Percentiles rank a stretch among this genome's conserved stretches.
These are phyloP conservation scores for Drosophila bunnanda DNA, from an alignment of 2,888 invertebrate species.

Conservation along the genomic window DNA sequence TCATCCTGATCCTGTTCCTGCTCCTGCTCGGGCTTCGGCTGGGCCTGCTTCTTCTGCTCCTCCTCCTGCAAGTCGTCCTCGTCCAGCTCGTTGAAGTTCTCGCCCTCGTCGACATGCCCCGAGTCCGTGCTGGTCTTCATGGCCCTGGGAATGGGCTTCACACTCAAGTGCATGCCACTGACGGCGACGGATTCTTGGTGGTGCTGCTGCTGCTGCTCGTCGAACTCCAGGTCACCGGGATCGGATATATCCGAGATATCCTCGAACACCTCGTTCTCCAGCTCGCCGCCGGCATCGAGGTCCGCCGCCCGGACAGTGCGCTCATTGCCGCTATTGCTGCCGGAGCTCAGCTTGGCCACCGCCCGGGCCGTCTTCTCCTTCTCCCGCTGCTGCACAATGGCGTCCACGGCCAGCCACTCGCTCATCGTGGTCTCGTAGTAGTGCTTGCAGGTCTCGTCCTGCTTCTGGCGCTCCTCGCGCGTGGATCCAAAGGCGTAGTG, in stretches of 20 bases:
- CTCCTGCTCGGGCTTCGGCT: slow-evolving; percentile 74
- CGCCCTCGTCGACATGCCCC: slow-evolving; percentile 84
- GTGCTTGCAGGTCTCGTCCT: slow-evolving; percentile 89
- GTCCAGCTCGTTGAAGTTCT: slow-evolving; percentile 83
- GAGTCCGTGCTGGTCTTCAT: slow-evolving; percentile 85
- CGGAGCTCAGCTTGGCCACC: slow-evolving; percentile 92
- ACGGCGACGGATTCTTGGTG: background rate
- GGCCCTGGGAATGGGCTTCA: slow-evolving; percentile 81
- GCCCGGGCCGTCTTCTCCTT: slow-evolving; percentile 93
- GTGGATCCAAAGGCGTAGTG: slow-evolving; percentile 92
- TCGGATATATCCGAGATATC: slow-evolving; percentile 86
- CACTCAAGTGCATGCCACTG: slow-evolving; percentile 59
- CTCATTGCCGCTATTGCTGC: slow-evolving; percentile 87
- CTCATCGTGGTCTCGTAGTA: slow-evolving; percentile 96
- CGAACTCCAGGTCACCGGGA: slow-evolving; percentile 83
- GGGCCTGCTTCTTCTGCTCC: slow-evolving; percentile 72
- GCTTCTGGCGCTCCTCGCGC: slow-evolving; percentile 87
- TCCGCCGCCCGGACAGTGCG: slow-evolving; percentile 85
- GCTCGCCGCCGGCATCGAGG: slow-evolving; percentile 86
- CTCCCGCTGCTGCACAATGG: slow-evolving; percentile 93
- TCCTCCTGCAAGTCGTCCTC: slow-evolving; percentile 76
- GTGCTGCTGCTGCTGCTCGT: slow-evolving; percentile 58
- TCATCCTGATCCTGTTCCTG: slow-evolving; percentile 7
- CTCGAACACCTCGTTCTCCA: slow-evolving; percentile 86
- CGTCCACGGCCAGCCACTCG: slow-evolving; percentile 97